Evolutionary conservation across 2,113 vertebrate genomes (phyloP).

Genomic region (Toxotes chatareus): DNA sequence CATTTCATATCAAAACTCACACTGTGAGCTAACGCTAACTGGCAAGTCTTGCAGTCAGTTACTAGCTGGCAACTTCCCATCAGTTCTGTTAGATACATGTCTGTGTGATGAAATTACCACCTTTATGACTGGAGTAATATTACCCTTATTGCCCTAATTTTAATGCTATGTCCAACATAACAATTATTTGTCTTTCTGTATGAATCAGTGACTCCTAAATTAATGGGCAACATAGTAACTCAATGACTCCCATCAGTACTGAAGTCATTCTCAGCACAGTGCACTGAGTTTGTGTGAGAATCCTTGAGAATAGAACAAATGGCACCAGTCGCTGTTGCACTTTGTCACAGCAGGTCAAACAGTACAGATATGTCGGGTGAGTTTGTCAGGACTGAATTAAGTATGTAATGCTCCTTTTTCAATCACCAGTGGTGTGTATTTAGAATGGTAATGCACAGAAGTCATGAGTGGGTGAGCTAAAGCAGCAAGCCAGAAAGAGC

Average conservation of each 20-base stretch:
- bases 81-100: background rate
- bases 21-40: no score
- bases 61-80: background rate
- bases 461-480: constrained; percentile 21
- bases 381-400: background rate
- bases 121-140: background rate
- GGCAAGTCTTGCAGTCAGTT: background rate
- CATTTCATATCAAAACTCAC: background rate
- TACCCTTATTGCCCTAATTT: background rate
- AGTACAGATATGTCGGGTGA: background rate
- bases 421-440: background rate
- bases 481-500: constrained; percentile 1
- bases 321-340: background rate
- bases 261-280: background rate
- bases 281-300: background rate
- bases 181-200: background rate
- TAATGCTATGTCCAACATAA: background rate
- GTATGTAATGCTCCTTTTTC: background rate
- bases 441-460: constrained; percentile 1
- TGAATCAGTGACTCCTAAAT: background rate
- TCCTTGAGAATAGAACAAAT: background rate
- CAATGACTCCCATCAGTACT: background rate
- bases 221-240: background rate
- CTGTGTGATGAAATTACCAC: background rate
- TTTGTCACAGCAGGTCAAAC: constrained; percentile 18